Conservation (phyloP, 2,797 vertebrate genomes). For the Craterocephalus amniculus region DNA sequence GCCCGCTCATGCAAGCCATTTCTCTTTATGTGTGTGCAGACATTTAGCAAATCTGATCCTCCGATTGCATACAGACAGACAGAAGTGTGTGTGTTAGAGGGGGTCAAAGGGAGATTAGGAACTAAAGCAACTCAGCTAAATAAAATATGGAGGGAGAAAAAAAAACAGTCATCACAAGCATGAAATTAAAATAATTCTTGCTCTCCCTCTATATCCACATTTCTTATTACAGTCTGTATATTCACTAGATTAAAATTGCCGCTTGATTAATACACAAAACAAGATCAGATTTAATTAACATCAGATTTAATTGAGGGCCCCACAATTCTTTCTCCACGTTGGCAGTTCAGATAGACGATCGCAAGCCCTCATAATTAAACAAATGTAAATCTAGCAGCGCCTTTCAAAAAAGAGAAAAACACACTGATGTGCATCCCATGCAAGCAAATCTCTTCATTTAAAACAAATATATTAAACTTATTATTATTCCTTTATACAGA, state of each 20-base stretch:
- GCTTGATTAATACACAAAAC: slow-evolving; percentile 88
- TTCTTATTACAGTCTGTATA: slow-evolving; percentile 79
- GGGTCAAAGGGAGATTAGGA: slow-evolving; percentile 59
- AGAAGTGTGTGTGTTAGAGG: not conserved
- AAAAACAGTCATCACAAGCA: slow-evolving; percentile 80
- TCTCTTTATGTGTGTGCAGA: slow-evolving; percentile 67
- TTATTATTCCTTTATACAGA: slow-evolving; percentile 79
- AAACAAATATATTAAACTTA: slow-evolving; percentile 78
- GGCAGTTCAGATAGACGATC: slow-evolving; percentile 76
- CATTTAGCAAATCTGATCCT: slow-evolving; percentile 69
- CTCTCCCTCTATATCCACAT: slow-evolving; percentile 77
- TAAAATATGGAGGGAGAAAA: slow-evolving; percentile 55
- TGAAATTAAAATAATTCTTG: slow-evolving; percentile 85
- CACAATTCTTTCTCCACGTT: slow-evolving; percentile 76
- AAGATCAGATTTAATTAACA: slow-evolving; percentile 90
- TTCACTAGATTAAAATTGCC: slow-evolving; percentile 87
- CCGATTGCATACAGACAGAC: slow-evolving; percentile 67
- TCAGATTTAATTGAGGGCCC: slow-evolving; percentile 86
- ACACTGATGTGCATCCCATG: slow-evolving; percentile 73
- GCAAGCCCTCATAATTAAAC: slow-evolving; percentile 80
- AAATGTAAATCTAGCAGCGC: slow-evolving; percentile 77
- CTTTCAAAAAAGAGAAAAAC: slow-evolving; percentile 62
- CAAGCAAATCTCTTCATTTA: slow-evolving; percentile 79
- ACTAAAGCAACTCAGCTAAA: slow-evolving; percentile 80
- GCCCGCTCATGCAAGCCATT: slow-evolving; percentile 47